Percentiles rank a stretch among this genome's conserved stretches.
These are phyloP conservation scores for Tenebrosternarchus preto DNA, from an alignment of 2,113 vertebrate species.

Conservation along the genomic window DNA sequence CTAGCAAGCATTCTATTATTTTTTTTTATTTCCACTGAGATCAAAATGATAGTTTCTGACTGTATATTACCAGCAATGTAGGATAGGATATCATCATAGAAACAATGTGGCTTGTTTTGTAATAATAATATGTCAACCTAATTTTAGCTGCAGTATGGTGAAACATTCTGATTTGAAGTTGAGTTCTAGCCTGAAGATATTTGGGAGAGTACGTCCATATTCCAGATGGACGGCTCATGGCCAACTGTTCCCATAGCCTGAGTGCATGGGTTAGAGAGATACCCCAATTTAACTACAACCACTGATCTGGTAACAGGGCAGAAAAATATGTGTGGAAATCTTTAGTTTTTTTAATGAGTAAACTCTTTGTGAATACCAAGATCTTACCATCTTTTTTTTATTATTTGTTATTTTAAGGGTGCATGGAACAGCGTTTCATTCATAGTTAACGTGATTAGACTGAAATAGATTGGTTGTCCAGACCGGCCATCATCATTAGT, in stretches of 20 bases:
- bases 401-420: slow-evolving; percentile 3
- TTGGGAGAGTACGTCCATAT: slow-evolving; percentile 31
- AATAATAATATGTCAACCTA: not conserved
- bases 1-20: too few relatives aligned
- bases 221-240: slow-evolving; percentile 39
- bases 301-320: not conserved
- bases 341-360: not conserved
- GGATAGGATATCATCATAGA: not conserved
- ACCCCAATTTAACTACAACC: slow-evolving; percentile 28
- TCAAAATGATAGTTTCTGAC: not conserved
- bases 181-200: slow-evolving; percentile 5
- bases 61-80: not conserved
- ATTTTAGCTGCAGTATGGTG: slow-evolving; percentile 18
- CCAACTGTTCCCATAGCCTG: slow-evolving; percentile 45
- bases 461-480: not conserved
- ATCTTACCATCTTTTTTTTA: not conserved
- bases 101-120: slow-evolving; percentile 20
- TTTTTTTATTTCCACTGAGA: not conserved
- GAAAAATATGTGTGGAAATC: not conserved
- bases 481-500: not conserved
- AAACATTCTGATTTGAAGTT: slow-evolving; percentile 13
- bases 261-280: slow-evolving; percentile 19
- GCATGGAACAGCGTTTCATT: not conserved
- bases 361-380: not conserved
- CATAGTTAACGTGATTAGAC: not conserved